Evolutionary conservation across 1,140 invertebrate species (phyloP), one percentile per base, ranked within the genome.

Genomic region (Mamestra configurata): DNA sequence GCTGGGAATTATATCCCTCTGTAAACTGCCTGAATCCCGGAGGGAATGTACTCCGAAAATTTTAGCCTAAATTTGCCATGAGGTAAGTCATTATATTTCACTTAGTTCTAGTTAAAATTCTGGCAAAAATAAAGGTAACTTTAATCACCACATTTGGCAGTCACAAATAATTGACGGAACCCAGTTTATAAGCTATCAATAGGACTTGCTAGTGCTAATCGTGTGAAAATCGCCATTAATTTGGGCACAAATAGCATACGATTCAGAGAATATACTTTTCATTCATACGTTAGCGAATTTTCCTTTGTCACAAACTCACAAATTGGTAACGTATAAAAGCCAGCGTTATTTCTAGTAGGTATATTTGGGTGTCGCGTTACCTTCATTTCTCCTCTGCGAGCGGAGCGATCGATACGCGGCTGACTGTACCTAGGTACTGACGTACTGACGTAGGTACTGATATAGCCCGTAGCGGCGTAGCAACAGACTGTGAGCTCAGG

Each of bases 371-470:
- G 35, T 66, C n/a, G 61, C n/a, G 35, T 40, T 66, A 66, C 35
- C 35, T 66, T 40, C n/a, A 4, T 20, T 2, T 66, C 61, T 66
- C 61, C 61, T 40, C 35, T 40, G 61, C 55, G 55, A 7, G 55
- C 6, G 55, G 11, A 7, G 53, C 53, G 59, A 18, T 15, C 31
- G 61, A n/a, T 20, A n/a, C 53, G 24, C 22, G n/a, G 53, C 43
- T 43, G 40, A 43, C 43, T n/a, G 43, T n/a, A 49, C 10, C 7
- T 7, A 7, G 37, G 7, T 7, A 1, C 37, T 11, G 37, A 7
- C 10, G 37, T 40, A 11, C 4, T 31, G 27, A n/a, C n/a, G n/a
- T n/a, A n/a, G n/a, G n/a, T n/a, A n/a, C n/a, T n/a, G n/a, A n/a
- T n/a, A n/a, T n/a, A 11, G 40, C 40, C 5, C 40, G n/a, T n/a